Evolutionary conservation across 2,113 vertebrate genomes (phyloP).

Genomic region (Erythrocebus patas): DNA sequence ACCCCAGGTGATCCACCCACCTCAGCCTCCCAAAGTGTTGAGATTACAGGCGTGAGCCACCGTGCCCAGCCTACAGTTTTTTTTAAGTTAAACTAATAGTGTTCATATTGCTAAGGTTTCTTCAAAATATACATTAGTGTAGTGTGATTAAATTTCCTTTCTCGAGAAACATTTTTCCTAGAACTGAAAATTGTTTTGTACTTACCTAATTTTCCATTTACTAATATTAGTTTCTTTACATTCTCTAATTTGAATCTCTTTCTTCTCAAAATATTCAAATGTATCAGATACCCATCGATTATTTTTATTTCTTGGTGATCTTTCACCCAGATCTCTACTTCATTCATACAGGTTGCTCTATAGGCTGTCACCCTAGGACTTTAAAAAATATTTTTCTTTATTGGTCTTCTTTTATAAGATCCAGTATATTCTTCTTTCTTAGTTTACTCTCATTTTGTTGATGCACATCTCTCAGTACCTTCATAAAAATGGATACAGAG

Average conservation of each 20-base stretch:
- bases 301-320: not conserved
- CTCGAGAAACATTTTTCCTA: not conserved
- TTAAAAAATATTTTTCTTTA: not conserved
- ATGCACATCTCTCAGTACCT: not conserved
- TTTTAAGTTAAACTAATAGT: not conserved
- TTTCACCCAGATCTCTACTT: not conserved
- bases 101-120: not conserved
- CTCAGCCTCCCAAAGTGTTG: no score
- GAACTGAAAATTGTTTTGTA: not conserved
- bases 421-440: not conserved
- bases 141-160: not conserved
- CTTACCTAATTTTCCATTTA: not conserved
- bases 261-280: constrained; percentile 8
- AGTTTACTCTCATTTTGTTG: not conserved
- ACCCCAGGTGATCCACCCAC: no score
- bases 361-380: not conserved
- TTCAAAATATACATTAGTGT: not conserved
- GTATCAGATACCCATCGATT: not conserved
- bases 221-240: not conserved
- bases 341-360: not conserved
- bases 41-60: no score
- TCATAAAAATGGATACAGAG: constrained; percentile 1
- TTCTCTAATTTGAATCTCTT: not conserved
- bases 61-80: not conserved
- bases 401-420: not conserved